A percentile compares a stretch with the other conserved stretches of the same genome.
These are phyloP conservation scores for Myotis daubentonii DNA, from an alignment of 2,797 vertebrate species.

Conservation along the genomic window DNA sequence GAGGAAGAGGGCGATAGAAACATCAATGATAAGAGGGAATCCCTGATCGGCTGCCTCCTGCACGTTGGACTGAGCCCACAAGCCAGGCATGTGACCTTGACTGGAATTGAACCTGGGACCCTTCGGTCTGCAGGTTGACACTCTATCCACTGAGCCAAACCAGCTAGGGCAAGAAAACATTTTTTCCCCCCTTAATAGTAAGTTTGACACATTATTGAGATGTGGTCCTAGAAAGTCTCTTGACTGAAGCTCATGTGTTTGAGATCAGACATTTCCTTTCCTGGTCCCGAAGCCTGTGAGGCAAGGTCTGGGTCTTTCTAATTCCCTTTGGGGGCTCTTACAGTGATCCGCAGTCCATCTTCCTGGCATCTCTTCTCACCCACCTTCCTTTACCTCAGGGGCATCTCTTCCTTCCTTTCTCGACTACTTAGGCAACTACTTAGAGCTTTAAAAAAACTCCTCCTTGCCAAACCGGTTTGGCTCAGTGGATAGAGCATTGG, in stretches of 20 bases:
- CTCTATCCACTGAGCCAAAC: no score
- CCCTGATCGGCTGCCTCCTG: no score
- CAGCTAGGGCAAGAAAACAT: no score
- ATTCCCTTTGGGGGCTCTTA: neutral
- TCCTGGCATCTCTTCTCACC: neutral
- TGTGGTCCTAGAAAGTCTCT: neutral
- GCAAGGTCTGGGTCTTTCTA: neutral
- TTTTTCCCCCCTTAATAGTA: neutral
- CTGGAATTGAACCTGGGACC: no score
- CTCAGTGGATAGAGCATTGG: no score
- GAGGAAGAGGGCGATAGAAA: no score
- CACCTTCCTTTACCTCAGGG: neutral
- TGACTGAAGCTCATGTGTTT: neutral
- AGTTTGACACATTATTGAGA: neutral
- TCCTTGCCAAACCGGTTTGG: no score
- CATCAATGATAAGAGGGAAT: no score
- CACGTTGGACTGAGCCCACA: no score
- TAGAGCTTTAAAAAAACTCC: neutral
- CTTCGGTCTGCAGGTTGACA: fast-evolving
- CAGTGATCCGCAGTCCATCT: no score
- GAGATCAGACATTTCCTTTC: neutral
- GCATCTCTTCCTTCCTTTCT: neutral
- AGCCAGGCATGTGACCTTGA: no score
- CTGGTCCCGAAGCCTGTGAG: neutral
- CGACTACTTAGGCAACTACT: neutral